These are phyloP conservation scores for Delphinapterus leucas DNA, from an alignment of 2,113 vertebrate species.

Conservation along the genomic window DNA sequence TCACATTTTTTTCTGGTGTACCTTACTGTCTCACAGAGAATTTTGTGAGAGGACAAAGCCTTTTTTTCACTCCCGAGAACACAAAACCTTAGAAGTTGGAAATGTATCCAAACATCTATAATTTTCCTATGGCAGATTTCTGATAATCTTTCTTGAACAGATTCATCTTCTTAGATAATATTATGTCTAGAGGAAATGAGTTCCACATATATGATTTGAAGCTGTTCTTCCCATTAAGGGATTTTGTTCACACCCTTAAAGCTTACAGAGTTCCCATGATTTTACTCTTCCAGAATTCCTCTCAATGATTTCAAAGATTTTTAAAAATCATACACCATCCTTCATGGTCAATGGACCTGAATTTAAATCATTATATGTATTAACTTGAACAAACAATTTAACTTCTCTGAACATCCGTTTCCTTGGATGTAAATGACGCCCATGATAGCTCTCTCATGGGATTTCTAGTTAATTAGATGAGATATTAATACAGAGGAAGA, in stretches of 20 bases:
- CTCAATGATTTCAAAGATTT: neutral
- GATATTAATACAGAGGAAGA: neutral
- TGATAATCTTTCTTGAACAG: neutral
- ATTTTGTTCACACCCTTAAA: constrained; percentile 7
- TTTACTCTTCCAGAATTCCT: neutral
- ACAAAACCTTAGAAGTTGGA: constrained; percentile 25
- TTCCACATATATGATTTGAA: neutral
- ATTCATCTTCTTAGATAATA: neutral
- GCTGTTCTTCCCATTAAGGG: neutral
- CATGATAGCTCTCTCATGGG: neutral
- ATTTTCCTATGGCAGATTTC: constrained; percentile 12
- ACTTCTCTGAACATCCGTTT: neutral
- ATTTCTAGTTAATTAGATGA: neutral
- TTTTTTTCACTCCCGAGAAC: neutral
- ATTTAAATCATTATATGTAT: neutral
- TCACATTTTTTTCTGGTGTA: neutral
- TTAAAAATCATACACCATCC: neutral
- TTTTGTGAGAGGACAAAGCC: neutral
- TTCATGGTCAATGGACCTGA: neutral
- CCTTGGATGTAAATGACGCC: neutral
- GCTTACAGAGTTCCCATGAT: neutral
- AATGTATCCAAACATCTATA: neutral
- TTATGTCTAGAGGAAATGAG: neutral
- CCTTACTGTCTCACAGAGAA: neutral
- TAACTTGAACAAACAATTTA: neutral